Conservation (phyloP, 2,113 vertebrate species). For the Vulpes lagopus region DNA sequence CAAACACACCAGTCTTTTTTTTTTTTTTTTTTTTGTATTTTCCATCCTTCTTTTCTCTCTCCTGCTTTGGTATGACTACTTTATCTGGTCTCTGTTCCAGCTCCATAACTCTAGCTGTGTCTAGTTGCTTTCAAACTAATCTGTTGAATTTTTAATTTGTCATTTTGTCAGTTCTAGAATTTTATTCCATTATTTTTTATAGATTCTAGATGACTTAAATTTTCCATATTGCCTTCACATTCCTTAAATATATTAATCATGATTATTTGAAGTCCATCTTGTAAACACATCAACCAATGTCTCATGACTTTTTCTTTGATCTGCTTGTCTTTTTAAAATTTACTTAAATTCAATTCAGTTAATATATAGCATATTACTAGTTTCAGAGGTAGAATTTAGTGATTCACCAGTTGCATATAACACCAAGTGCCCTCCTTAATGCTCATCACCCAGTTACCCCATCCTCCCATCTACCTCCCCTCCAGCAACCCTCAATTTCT, state of each 20-base stretch:
- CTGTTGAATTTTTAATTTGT: conserved; percentile 9
- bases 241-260: neutral
- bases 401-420: neutral
- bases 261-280: neutral
- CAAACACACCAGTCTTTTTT: too few species aligned
- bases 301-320: neutral
- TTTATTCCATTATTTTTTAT: neutral
- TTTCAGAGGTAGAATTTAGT: neutral
- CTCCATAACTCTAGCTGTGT: neutral
- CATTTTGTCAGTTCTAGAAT: conserved; percentile 22
- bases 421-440: neutral
- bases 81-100: neutral
- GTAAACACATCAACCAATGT: neutral
- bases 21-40: neutral
- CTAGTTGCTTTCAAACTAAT: neutral
- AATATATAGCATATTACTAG: neutral
- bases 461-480: neutral
- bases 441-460: neutral
- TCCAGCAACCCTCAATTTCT: neutral
- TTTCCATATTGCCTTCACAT: neutral
- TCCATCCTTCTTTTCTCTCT: neutral
- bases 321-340: neutral
- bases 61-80: neutral
- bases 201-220: neutral
- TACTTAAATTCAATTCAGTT: neutral